Percentiles rank a stretch among this genome's conserved stretches.
Conservation (phyloP, 2,888 invertebrate species). For the Drosophila kambysellisi region DNA sequence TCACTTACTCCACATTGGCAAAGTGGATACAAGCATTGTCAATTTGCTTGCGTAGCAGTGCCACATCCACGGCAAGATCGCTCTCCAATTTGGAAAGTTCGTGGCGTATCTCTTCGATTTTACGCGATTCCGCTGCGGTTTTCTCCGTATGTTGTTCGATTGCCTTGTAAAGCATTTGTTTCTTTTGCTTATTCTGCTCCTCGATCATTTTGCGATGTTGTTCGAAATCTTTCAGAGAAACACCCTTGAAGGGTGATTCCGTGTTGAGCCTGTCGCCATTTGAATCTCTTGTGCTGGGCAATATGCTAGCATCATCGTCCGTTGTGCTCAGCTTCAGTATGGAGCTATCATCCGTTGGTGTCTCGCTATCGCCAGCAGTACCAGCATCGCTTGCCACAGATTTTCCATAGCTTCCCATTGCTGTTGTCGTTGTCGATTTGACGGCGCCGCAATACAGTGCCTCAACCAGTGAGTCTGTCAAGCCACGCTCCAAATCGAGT, state of each 20-base stretch:
- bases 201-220: slow-evolving; percentile 90
- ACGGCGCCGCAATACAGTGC: slow-evolving; percentile 80
- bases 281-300: slow-evolving; percentile 56
- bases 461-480: slow-evolving; percentile 82
- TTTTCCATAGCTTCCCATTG: slow-evolving; percentile 18
- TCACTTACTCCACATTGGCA: slow-evolving; percentile 90
- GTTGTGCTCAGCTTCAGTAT: slow-evolving; percentile 70
- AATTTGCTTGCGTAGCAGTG: slow-evolving; percentile 91
- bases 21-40: slow-evolving; percentile 90
- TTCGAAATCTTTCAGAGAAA: slow-evolving; percentile 89
- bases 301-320: slow-evolving; percentile 69
- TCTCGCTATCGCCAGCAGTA: slow-evolving; percentile 37
- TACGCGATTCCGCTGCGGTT: slow-evolving; percentile 89
- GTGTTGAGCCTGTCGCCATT: slow-evolving; percentile 58
- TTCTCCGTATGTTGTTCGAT: slow-evolving; percentile 91
- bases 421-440: slow-evolving; percentile 32
- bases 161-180: slow-evolving; percentile 90
- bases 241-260: slow-evolving; percentile 85
- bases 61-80: slow-evolving; percentile 90
- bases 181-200: slow-evolving; percentile 92
- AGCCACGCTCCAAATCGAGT: slow-evolving; percentile 73
- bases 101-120: slow-evolving; percentile 88
- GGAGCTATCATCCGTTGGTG: slow-evolving; percentile 65
- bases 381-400: slow-evolving; percentile 13
- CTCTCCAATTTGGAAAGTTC: slow-evolving; percentile 88